phyloP scores from a whole-genome alignment of 2,797 vertebrate species.

The Fistularia commersonii region DNA sequence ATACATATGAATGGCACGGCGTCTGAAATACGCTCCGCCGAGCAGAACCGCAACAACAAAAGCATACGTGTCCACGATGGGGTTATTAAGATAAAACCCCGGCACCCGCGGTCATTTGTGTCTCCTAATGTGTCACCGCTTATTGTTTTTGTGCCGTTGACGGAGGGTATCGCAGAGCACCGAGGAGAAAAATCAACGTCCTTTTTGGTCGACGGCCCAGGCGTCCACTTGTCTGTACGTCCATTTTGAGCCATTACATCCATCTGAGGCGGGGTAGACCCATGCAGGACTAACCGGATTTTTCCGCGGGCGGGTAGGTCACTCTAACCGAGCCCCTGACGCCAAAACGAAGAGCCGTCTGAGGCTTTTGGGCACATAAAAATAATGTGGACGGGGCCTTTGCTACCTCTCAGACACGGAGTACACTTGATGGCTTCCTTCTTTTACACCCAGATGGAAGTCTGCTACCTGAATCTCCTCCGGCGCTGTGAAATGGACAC shows the following conservation, averaged over 20 bases:
- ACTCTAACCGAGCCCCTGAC: too few species aligned
- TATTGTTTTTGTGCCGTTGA: conserved; percentile 42
- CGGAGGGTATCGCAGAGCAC: conserved; percentile 33
- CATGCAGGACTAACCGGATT: not conserved
- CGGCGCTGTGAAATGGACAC: too few species aligned
- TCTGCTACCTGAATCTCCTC: too few species aligned
- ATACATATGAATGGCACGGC: conserved; percentile 59
- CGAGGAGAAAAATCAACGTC: conserved; percentile 28
- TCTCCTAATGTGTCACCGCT: conserved; percentile 34
- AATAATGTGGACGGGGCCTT: too few species aligned
- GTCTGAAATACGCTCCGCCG: conserved; percentile 41
- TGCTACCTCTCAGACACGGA: too few species aligned
- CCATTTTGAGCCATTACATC: conserved; percentile 45
- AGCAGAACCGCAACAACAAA: conserved; percentile 29
- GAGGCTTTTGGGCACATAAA: too few species aligned
- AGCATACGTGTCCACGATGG: conserved; percentile 24
- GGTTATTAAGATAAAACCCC: conserved; percentile 42
- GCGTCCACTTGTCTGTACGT: conserved; percentile 45
- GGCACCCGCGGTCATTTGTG: conserved; percentile 25
- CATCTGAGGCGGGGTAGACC: conserved; percentile 13
- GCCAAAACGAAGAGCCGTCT: too few species aligned
- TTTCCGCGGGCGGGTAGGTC: too few species aligned
- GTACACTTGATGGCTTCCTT: too few species aligned
- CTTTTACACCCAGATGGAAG: too few species aligned
- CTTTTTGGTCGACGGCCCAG: conserved; percentile 41